Base-by-base conservation (phyloP, 2,888 invertebrate species). In the Epinotia nisella region DNA sequence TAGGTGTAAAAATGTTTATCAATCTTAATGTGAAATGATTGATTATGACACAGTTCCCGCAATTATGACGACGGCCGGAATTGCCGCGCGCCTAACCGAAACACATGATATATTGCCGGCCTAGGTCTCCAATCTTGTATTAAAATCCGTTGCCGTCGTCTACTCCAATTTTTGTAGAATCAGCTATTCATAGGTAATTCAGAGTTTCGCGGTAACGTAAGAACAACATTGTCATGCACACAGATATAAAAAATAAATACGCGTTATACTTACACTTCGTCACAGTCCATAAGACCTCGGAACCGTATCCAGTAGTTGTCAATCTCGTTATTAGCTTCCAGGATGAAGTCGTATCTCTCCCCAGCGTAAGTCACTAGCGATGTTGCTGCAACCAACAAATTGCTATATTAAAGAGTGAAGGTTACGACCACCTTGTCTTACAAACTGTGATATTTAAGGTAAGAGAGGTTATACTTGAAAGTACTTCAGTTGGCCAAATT, bases 251-350 rank as follows among this genome's bases (percentile, higher is more conserved):
- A 19, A 55, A 53, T 17, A 7, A 17, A 17, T 17, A 53, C 53
- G 55, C 13, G 11, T 10, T 5, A 24, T 59, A 83, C 82, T 78
- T 70, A 90, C 91, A 95, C 88, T 83, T 96, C 96, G 81, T 96
- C 97, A 82, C 98, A 98, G 83, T 98, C 98, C 96, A 98, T 97
- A 4, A 98, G 91, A 0, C 98, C 98, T 39, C 96, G 95, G 81
- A 96, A 96, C 58, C 97, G 94, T 75, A 98, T 96, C 95, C 97
- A 97, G 82, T 97, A 97, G 82, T 96, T 96, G 68, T 95, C 95
- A 1, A 95, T 91, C 19, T 95, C 92, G 76, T 96, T 96, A 84
- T 96, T 95, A 9, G 97, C 96, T 67, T 96, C 94, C 17, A 98
- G 78, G 0, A 98, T 92, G 79, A 98, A 97, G 85, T 98, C 98